Evolutionary conservation across 1,140 invertebrate species (phyloP).

Genomic region (Frieseomelitta varia): DNA sequence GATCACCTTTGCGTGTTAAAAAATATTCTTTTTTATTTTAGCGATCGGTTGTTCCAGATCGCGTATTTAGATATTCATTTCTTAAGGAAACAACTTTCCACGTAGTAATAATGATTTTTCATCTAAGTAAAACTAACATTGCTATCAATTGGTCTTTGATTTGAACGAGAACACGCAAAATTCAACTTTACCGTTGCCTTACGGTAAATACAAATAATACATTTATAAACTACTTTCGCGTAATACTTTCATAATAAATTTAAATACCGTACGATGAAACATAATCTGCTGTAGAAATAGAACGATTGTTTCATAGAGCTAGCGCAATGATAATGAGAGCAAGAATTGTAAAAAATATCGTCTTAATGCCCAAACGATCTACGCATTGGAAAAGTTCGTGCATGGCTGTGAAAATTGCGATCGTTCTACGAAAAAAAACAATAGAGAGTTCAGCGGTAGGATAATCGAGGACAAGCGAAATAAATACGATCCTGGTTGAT

Average conservation of each 20-base stretch:
- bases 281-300: neutral
- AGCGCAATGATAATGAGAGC: neutral
- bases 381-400: neutral
- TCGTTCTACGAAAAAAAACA: neutral
- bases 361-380: neutral
- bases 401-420: neutral
- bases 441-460: neutral
- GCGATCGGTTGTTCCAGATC: neutral
- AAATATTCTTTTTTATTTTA: neutral
- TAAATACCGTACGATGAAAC: neutral
- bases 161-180: neutral
- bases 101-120: neutral
- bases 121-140: neutral
- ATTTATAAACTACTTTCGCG: neutral
- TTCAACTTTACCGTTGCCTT: no score
- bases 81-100: no score
- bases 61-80: no score
- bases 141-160: neutral
- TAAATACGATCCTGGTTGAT: conserved; percentile 65
- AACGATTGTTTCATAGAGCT: neutral
- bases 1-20: neutral
- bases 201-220: neutral
- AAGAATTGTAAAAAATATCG: neutral
- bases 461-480: neutral
- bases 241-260: neutral